Evolutionary conservation across 2,113 vertebrate genomes (phyloP).

Genomic region (Perca flavescens): DNA sequence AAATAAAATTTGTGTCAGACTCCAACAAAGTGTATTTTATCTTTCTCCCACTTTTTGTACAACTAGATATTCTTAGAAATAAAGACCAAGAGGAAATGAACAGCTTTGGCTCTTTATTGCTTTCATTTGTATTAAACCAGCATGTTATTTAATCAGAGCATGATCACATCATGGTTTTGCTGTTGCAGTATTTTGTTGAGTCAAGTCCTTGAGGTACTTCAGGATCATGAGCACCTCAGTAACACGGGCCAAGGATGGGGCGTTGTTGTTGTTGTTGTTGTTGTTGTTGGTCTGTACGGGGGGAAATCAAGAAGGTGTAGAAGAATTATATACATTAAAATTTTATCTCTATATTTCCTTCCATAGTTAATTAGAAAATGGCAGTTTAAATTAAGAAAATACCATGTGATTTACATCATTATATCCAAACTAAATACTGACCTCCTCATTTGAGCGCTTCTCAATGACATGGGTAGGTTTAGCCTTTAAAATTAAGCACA

Average conservation of each 20-base stretch:
- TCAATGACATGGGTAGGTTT: constrained; percentile 15
- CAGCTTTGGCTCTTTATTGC: not conserved
- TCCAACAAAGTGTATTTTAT: too few relatives aligned
- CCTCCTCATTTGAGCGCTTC: constrained; percentile 7
- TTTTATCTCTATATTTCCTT: not conserved
- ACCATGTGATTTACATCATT: not conserved
- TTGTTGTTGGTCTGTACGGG: not conserved
- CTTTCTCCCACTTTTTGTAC: too few relatives aligned
- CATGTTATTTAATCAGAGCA: not conserved
- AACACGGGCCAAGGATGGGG: too few relatives aligned
- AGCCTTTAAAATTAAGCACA: constrained; percentile 5
- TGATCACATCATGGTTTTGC: not conserved
- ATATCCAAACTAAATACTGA: not conserved
- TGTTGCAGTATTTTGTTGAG: not conserved
- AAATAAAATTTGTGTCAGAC: not conserved
- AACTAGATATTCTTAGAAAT: not conserved
- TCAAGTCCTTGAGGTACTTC: not conserved
- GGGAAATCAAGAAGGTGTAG: not conserved
- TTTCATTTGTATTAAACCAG: not conserved
- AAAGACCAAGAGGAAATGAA: not conserved
- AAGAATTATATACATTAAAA: not conserved
- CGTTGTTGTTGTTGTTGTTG: not conserved
- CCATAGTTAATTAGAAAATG: not conserved
- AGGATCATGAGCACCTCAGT: not conserved
- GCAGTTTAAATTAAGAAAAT: not conserved